phyloP scores from a whole-genome alignment of 1,140 invertebrate species.

The Chrysomallon squamiferum region DNA sequence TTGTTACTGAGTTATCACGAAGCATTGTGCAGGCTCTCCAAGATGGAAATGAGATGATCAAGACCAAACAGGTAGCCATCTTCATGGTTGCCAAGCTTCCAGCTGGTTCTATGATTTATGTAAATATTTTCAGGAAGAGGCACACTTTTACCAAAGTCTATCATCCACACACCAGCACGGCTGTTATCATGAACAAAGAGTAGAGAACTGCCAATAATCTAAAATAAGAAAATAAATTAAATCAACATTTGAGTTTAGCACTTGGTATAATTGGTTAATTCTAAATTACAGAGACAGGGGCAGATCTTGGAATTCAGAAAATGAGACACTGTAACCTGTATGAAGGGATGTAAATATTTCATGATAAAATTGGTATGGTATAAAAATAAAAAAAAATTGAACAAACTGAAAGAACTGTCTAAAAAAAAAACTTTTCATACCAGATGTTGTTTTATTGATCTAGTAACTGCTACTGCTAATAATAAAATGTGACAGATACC shows the following conservation, averaged over 20 bases:
- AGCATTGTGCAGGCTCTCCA: conserved; percentile 16
- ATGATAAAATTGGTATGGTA: too few species aligned
- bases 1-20: too few species aligned
- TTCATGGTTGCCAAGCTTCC: conserved; percentile 97
- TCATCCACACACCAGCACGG: conserved; percentile 90
- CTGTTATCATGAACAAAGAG: conserved; percentile 93
- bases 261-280: not conserved
- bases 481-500: too few species aligned
- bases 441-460: too few species aligned
- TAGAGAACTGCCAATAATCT: conserved; percentile 95
- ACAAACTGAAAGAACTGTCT: too few species aligned
- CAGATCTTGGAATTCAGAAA: too few species aligned
- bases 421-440: too few species aligned
- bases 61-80: conserved; percentile 96
- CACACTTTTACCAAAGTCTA: conserved; percentile 97
- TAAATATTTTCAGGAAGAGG: conserved; percentile 76
- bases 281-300: not conserved
- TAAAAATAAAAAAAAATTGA: too few species aligned
- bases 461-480: too few species aligned
- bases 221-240: conserved; percentile 40
- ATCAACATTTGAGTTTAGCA: not conserved
- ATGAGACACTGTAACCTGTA: too few species aligned
- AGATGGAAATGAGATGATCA: conserved; percentile 89
- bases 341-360: too few species aligned
- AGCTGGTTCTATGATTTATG: conserved; percentile 83